These are phyloP conservation scores for Calonectris borealis DNA, from an alignment of 2,113 vertebrate genomes.

Conservation along the genomic window DNA sequence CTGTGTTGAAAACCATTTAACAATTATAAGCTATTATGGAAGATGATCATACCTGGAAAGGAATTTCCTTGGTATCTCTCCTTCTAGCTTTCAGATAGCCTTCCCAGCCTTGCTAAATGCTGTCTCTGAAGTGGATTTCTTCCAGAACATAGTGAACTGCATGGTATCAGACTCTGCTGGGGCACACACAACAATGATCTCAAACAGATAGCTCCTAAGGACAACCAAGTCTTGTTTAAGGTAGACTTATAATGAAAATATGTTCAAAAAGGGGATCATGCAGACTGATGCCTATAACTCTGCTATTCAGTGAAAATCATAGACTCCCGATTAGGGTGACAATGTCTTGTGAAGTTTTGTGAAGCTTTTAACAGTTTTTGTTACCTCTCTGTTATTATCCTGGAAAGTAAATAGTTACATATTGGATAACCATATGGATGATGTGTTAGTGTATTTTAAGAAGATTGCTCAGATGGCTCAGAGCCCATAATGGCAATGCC, in stretches of 20 bases:
- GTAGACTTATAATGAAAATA: neutral
- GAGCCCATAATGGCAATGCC: slow-evolving; percentile 18
- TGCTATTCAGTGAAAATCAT: neutral
- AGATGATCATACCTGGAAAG: neutral
- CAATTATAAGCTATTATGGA: neutral
- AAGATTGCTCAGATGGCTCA: slow-evolving; percentile 61
- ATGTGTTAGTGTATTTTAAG: slow-evolving; percentile 54
- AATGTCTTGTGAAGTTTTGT: neutral
- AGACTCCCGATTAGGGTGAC: neutral
- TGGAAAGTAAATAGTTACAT: slow-evolving; percentile 59
- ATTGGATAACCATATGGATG: slow-evolving; percentile 52
- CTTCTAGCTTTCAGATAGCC: neutral
- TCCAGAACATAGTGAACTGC: neutral
- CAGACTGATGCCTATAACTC: neutral
- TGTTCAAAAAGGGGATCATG: neutral
- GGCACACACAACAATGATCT: neutral
- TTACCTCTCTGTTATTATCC: neutral
- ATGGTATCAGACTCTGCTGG: neutral
- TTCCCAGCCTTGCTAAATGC: neutral
- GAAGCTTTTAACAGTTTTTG: neutral
- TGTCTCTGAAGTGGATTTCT: neutral
- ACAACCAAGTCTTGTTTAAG: neutral
- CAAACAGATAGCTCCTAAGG: neutral
- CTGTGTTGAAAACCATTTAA: neutral
- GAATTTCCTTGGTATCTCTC: neutral